A percentile compares a stretch with the other conserved stretches of the same genome.
These are phyloP conservation scores for Onychomys leucogaster DNA, from an alignment of 2,797 vertebrate genomes.

Conservation along the genomic window DNA sequence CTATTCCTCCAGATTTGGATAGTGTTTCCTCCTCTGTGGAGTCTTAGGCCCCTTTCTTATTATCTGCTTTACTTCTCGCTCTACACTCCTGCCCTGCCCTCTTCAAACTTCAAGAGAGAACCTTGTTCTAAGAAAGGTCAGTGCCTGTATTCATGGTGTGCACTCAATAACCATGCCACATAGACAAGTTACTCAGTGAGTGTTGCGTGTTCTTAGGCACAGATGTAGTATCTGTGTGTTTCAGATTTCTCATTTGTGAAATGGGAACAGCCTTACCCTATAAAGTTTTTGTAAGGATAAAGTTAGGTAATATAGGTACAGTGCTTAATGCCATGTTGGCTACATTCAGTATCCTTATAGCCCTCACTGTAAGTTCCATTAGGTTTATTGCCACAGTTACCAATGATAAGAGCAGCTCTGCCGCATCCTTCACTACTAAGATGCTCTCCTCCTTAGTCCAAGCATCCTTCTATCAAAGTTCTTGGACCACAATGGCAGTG, in stretches of 20 bases:
- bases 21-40: neutral
- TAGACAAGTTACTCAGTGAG: neutral
- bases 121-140: neutral
- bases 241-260: constrained; percentile 34
- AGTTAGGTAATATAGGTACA: neutral
- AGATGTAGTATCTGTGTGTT: neutral
- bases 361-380: neutral
- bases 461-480: neutral
- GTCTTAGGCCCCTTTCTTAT: neutral
- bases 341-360: neutral
- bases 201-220: neutral
- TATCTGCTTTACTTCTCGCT: neutral
- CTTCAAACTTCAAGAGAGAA: neutral
- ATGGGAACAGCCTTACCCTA: neutral
- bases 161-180: neutral
- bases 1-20: neutral
- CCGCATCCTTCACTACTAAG: neutral
- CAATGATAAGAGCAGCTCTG: neutral
- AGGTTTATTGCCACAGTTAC: neutral
- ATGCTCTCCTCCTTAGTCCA: neutral
- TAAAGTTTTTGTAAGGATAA: constrained; percentile 40
- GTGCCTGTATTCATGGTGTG: neutral
- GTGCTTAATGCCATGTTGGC: neutral
- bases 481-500: neutral
- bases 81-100: neutral